These are phyloP conservation scores for Drosophila algonquin DNA, from an alignment of 2,888 invertebrate genomes.

Conservation along the genomic window DNA sequence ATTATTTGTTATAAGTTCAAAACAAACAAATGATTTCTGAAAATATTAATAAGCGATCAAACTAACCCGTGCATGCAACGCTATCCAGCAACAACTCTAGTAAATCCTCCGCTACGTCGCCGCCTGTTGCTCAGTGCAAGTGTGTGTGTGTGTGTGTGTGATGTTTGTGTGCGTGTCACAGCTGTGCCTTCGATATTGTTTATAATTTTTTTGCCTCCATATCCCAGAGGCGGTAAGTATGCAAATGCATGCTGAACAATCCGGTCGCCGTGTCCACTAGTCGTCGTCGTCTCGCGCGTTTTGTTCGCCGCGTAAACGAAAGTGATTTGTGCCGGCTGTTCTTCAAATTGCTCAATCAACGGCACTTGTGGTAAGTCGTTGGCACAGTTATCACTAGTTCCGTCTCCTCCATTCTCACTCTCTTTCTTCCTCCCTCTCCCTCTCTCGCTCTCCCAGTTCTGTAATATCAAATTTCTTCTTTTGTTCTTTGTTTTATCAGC, in stretches of 20 bases:
- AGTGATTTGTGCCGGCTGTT: conserved; percentile 67
- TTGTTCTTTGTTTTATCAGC: conserved; percentile 65
- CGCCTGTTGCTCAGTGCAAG: conserved; percentile 64
- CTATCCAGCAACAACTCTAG: conserved; percentile 32
- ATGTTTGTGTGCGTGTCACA: conserved; percentile 46
- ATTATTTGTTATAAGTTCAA: background rate
- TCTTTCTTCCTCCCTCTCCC: conserved; percentile 7
- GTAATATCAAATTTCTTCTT: conserved; percentile 44
- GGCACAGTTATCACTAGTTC: conserved; percentile 57
- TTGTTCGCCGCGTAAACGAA: conserved; percentile 62
- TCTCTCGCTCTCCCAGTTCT: background rate
- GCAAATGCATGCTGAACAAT: conserved; percentile 72
- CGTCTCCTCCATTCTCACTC: background rate
- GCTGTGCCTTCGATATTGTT: conserved; percentile 68
- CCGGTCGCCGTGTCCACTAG: conserved; percentile 51
- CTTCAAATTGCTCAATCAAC: too few species aligned
- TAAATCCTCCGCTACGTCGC: conserved; percentile 23
- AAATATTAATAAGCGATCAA: background rate
- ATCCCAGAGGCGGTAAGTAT: conserved; percentile 48
- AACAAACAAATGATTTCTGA: background rate
- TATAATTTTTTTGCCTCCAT: conserved; percentile 52
- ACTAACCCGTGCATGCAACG: background rate
- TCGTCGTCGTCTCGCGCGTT: conserved; percentile 30
- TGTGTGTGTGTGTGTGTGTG: conserved; percentile 16
- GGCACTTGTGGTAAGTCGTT: conserved; percentile 69